phyloP scores from a whole-genome alignment of 92 coral and sea anemone genomes.

The Anthopleura xanthogrammica region DNA sequence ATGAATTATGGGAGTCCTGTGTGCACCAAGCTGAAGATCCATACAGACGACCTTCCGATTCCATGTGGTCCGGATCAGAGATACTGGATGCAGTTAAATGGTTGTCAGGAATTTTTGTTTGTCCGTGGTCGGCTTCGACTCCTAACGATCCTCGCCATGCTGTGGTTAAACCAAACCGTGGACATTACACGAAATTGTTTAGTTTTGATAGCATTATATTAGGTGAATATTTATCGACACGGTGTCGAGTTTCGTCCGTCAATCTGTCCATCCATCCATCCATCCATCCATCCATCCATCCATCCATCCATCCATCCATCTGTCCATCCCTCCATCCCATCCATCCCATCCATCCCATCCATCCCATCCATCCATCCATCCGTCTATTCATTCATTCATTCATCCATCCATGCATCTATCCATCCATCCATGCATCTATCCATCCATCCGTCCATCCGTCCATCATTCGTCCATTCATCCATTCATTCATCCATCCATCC shows the following conservation, averaged over 20 bases:
- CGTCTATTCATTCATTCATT: not conserved
- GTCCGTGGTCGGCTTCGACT: conserved; percentile 10
- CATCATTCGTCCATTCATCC: not conserved
- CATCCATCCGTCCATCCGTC: not conserved
- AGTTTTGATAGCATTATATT: no score
- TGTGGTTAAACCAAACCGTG: not conserved
- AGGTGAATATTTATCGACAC: no score
- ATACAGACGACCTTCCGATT: conserved; percentile 26
- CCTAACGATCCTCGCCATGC: conserved; percentile 28
- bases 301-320: not conserved
- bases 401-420: not conserved
- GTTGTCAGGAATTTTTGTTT: conserved; percentile 11
- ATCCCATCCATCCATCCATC: not conserved
- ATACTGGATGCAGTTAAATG: conserved; percentile 18
- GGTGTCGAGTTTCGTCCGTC: no score
- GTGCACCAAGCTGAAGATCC: conserved; percentile 33
- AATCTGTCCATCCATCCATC: not conserved
- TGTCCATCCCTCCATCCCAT: not conserved
- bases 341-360: not conserved
- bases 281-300: not conserved
- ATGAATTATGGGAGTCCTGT: conserved; percentile 14
- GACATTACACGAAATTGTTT: no score
- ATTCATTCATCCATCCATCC: not conserved
- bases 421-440: not conserved
- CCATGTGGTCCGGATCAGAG: conserved; percentile 5